Evolutionary conservation across 1,140 invertebrate species (phyloP).

Genomic region (Campodea augens): DNA sequence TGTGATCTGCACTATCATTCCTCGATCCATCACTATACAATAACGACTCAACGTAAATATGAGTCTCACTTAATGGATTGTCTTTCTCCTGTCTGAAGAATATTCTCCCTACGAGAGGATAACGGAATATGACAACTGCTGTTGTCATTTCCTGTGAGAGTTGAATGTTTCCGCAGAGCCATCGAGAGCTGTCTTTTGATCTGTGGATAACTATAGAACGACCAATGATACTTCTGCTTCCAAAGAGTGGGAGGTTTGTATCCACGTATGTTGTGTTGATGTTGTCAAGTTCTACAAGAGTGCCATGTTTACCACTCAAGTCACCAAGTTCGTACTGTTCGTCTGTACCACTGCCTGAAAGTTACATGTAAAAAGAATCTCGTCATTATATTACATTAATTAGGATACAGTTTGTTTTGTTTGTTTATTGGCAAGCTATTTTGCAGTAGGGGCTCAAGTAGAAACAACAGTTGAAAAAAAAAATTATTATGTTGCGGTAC

Average conservation of each 20-base stretch:
- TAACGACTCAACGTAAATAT: slow-evolving; percentile 40
- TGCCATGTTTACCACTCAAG: slow-evolving; percentile 61
- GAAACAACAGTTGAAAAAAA: too few relatives aligned
- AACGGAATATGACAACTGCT: slow-evolving; percentile 33
- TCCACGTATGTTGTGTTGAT: slow-evolving; percentile 38
- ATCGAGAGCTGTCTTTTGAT: slow-evolving; percentile 27
- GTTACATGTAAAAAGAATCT: slow-evolving; percentile 10
- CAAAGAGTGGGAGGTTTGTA: slow-evolving; percentile 66
- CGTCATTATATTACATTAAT: too few relatives aligned
- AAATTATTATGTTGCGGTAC: too few relatives aligned
- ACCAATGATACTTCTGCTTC: slow-evolving; percentile 54
- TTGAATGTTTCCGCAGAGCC: slow-evolving; percentile 33
- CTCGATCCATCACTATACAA: slow-evolving; percentile 69
- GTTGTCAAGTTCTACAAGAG: slow-evolving; percentile 17
- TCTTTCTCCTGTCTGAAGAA: slow-evolving; percentile 63
- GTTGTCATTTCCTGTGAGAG: slow-evolving; percentile 17
- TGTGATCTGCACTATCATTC: slow-evolving; percentile 55
- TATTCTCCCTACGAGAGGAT: slow-evolving; percentile 71
- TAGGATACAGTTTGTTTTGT: too few relatives aligned
- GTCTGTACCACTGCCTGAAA: slow-evolving; percentile 48
- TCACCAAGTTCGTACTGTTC: slow-evolving; percentile 78
- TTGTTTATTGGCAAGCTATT: too few relatives aligned
- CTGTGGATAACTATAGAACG: slow-evolving; percentile 65
- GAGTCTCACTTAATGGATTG: slow-evolving; percentile 59
- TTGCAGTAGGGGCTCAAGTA: too few relatives aligned